These are phyloP conservation scores for Sebastes glaucus DNA, from an alignment of 2,797 vertebrate genomes.

Conservation along the genomic window DNA sequence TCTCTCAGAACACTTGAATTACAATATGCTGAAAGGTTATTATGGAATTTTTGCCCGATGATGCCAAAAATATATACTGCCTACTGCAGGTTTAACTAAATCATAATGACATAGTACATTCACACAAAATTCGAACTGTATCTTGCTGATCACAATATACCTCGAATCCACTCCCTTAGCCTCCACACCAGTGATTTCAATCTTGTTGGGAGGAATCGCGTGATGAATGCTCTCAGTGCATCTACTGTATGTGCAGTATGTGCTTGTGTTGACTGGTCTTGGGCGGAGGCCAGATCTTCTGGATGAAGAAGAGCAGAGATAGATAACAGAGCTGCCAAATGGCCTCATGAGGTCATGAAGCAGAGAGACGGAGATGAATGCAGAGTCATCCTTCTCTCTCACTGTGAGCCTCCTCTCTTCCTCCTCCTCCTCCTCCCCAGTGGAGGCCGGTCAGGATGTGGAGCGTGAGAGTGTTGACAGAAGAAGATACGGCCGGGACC, in stretches of 20 bases:
- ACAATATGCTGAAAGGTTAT: too few species aligned
- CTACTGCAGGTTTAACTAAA: background rate
- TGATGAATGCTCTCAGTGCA: slow-evolving; percentile 14
- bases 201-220: background rate
- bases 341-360: slow-evolving; percentile 42
- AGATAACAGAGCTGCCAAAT: slow-evolving; percentile 66
- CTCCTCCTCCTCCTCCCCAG: slow-evolving; percentile 21
- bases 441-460: slow-evolving; percentile 48
- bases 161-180: background rate
- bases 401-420: background rate
- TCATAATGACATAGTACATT: background rate
- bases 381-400: slow-evolving; percentile 22
- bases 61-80: too few species aligned
- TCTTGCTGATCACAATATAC: background rate
- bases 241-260: slow-evolving; percentile 3
- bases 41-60: too few species aligned
- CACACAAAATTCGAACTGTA: background rate
- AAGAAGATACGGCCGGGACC: slow-evolving; percentile 60
- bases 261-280: slow-evolving; percentile 41
- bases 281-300: slow-evolving; percentile 40
- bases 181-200: background rate
- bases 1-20: too few species aligned
- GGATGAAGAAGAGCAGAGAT: slow-evolving; percentile 62
- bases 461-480: slow-evolving; percentile 74
- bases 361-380: background rate